These are phyloP conservation scores for Gambusia holbrooki DNA, from an alignment of 2,113 vertebrate genomes.

Conservation along the genomic window DNA sequence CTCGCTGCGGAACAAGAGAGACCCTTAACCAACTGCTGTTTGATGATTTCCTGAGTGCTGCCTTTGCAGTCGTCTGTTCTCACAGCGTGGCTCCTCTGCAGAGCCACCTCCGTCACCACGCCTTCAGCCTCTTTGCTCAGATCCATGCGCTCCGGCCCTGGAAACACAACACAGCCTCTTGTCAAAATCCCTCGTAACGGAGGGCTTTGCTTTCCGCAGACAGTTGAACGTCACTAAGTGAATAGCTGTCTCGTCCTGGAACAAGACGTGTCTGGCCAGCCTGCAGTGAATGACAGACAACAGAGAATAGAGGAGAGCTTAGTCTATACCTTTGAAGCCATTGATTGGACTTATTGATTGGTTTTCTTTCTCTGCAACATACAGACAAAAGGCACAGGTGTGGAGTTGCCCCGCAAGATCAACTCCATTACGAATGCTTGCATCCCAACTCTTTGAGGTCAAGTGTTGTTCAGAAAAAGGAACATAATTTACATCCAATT, in stretches of 20 bases:
- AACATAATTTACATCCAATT: neutral
- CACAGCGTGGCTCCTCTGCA: slow-evolving; percentile 32
- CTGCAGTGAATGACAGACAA: slow-evolving; percentile 66
- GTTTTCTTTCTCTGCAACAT: slow-evolving; percentile 30
- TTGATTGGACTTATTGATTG: slow-evolving; percentile 74
- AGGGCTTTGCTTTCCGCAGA: slow-evolving; percentile 40
- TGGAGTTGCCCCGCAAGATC: slow-evolving; percentile 64
- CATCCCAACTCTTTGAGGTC: slow-evolving; percentile 42
- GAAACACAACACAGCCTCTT: slow-evolving; percentile 43
- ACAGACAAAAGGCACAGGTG: slow-evolving; percentile 46
- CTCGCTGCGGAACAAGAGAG: slow-evolving; percentile 70
- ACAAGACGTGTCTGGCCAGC: slow-evolving; percentile 53
- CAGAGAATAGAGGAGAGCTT: slow-evolving; percentile 58
- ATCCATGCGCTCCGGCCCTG: slow-evolving; percentile 4
- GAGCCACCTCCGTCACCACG: slow-evolving; percentile 14
- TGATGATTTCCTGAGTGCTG: slow-evolving; percentile 72
- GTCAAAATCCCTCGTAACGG: slow-evolving; percentile 49
- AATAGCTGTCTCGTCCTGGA: slow-evolving; percentile 59
- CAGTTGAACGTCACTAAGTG: slow-evolving; percentile 52
- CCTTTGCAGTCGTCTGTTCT: slow-evolving; percentile 56
- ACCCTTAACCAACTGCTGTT: slow-evolving; percentile 76
- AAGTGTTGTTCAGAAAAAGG: slow-evolving; percentile 33
- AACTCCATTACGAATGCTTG: slow-evolving; percentile 65
- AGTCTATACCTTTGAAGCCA: slow-evolving; percentile 59
- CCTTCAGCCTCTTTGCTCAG: neutral